Conservation (phyloP, 2,797 vertebrate species). For the Heterohyrax brucei region DNA sequence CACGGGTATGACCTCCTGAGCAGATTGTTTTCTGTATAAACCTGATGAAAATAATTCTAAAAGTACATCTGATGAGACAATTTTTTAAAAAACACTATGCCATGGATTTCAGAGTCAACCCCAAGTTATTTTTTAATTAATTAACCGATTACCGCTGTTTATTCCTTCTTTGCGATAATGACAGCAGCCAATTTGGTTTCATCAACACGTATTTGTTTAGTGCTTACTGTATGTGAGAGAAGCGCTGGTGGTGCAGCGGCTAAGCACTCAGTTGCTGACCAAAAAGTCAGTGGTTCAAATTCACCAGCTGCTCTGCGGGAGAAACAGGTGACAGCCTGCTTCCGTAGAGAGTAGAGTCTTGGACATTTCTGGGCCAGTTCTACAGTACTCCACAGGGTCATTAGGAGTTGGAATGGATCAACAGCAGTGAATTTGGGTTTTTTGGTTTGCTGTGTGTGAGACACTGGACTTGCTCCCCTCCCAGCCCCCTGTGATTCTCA, state of each 20-base stretch:
- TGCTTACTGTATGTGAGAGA: too few relatives aligned
- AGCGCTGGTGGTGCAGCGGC: too few relatives aligned
- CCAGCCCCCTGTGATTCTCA: neutral
- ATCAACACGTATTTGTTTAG: neutral
- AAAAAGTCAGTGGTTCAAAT: neutral
- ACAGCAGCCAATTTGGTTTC: neutral
- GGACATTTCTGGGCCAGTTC: neutral
- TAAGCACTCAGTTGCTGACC: neutral
- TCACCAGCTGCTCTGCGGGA: neutral
- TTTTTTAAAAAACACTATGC: neutral
- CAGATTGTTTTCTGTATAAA: neutral
- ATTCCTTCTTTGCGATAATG: neutral
- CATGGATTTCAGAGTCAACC: neutral
- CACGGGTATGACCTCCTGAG: rapidly evolving
- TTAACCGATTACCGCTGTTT: neutral
- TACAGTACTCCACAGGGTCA: neutral
- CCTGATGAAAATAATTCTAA: neutral
- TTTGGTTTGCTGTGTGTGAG: neutral
- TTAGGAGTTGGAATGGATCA: neutral
- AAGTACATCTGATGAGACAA: neutral
- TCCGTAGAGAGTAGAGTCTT: neutral
- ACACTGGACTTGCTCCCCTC: neutral
- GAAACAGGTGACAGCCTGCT: neutral
- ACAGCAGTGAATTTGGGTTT: neutral
- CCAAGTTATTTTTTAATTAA: neutral